These are phyloP conservation scores for Rhabdophis nuchalis DNA, from an alignment of 2,797 vertebrate genomes.

Conservation along the genomic window DNA sequence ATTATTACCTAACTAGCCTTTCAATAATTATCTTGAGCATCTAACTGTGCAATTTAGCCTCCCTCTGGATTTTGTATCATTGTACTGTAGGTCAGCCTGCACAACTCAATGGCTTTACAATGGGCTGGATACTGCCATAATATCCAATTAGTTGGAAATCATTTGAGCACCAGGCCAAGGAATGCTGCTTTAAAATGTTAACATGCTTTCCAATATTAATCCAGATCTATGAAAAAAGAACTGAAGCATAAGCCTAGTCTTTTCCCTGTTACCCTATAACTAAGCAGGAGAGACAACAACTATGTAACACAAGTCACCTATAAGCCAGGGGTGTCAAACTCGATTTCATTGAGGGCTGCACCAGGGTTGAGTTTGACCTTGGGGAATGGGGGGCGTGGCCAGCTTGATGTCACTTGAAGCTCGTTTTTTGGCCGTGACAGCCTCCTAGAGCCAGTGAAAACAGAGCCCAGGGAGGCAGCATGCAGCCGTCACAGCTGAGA, in stretches of 20 bases:
- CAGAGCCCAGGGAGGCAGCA: too few species aligned
- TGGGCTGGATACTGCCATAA: background rate
- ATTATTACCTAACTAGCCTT: background rate
- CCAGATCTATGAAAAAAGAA: background rate
- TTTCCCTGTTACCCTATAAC: background rate
- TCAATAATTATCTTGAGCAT: constrained; percentile 1
- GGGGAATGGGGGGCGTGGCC: too few species aligned
- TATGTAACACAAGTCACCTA: background rate
- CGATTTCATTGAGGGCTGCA: too few species aligned
- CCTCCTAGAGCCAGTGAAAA: too few species aligned
- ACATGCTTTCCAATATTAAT: background rate
- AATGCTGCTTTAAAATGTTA: background rate
- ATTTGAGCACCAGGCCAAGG: background rate
- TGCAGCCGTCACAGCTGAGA: too few species aligned
- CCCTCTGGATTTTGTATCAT: background rate
- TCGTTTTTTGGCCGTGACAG: too few species aligned
- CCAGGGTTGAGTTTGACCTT: too few species aligned
- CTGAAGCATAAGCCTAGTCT: background rate
- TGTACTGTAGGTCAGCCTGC: background rate
- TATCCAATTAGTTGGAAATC: background rate
- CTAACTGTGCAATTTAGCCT: background rate
- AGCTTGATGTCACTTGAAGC: too few species aligned
- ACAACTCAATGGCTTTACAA: background rate
- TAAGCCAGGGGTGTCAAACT: background rate
- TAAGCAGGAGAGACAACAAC: background rate